Evolutionary conservation across 2,888 invertebrate genomes (phyloP).

Genomic region (Trichogramma evanescens): DNA sequence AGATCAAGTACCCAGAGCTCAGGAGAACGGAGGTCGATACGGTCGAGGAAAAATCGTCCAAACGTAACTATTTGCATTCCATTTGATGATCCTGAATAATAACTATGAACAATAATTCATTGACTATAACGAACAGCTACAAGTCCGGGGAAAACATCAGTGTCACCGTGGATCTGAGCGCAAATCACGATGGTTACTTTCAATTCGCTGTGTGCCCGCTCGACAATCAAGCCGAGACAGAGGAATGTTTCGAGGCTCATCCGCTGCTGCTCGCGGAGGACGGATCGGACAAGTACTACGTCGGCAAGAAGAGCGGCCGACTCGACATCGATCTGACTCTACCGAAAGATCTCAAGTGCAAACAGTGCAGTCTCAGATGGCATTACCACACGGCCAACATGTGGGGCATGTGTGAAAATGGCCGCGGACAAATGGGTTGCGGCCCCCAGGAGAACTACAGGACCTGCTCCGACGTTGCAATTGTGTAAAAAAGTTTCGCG

Average conservation of each 20-base stretch:
- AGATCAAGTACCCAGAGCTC: constrained; percentile 46
- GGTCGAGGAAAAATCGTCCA: constrained; percentile 49
- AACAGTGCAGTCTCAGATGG: constrained; percentile 54
- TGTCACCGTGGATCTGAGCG: constrained; percentile 32
- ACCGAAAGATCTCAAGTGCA: constrained; percentile 48
- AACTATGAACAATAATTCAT: not conserved
- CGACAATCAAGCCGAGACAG: constrained; percentile 45
- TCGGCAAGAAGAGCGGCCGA: no score
- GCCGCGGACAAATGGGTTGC: constrained; percentile 44
- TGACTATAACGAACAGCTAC: constrained; percentile 32
- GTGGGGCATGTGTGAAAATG: constrained; percentile 46
- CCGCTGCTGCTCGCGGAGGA: constrained; percentile 41
- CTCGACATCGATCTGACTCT: constrained; percentile 25
- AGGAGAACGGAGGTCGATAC: constrained; percentile 52
- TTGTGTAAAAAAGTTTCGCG: not conserved
- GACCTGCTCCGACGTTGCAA: constrained; percentile 48
- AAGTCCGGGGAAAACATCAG: constrained; percentile 25
- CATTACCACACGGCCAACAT: constrained; percentile 51
- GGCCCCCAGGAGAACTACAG: constrained; percentile 51
- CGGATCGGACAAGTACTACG: constrained; percentile 25
- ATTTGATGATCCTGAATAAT: not conserved
- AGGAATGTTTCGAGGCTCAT: constrained; percentile 51
- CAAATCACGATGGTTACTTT: constrained; percentile 44
- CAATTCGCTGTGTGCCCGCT: constrained; percentile 50
- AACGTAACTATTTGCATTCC: constrained; percentile 32